Conservation (phyloP, 2,113 vertebrate species). For the Callochromis pleurospilus region DNA sequence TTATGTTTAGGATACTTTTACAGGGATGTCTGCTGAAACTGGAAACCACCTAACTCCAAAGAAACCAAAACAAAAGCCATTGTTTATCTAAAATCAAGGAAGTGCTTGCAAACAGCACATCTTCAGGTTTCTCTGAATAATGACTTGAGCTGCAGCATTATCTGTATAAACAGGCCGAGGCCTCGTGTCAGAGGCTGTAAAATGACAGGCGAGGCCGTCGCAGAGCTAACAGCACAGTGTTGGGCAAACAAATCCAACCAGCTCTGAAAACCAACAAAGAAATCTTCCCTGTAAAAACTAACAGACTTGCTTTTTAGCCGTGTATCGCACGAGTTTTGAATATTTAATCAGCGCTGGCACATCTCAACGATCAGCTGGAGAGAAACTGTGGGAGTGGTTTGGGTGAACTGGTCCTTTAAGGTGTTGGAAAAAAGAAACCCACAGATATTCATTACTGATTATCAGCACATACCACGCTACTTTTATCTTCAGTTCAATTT, state of each 20-base stretch:
- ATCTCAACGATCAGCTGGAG: not conserved
- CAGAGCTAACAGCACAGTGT: not conserved
- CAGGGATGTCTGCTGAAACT: not conserved
- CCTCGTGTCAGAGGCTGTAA: not conserved
- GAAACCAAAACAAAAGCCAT: not conserved
- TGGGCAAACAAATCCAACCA: not conserved
- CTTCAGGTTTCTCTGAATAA: not conserved
- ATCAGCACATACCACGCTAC: not conserved
- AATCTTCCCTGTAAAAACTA: not conserved
- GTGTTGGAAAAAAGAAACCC: not conserved
- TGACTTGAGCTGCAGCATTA: not conserved
- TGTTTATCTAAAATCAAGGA: not conserved
- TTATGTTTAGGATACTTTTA: not conserved
- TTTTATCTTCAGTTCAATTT: not conserved
- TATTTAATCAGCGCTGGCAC: accelerated
- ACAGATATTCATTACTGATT: not conserved
- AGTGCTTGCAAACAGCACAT: not conserved
- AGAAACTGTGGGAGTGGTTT: not conserved
- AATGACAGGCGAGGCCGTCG: not conserved
- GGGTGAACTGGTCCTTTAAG: not conserved
- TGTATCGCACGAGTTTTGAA: not conserved
- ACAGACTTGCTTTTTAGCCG: not conserved
- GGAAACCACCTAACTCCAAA: not conserved
- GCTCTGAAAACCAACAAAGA: not conserved
- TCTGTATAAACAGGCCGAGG: not conserved